phyloP scores from a whole-genome alignment of 2,888 invertebrate species.

The Melanchra persicariae region DNA sequence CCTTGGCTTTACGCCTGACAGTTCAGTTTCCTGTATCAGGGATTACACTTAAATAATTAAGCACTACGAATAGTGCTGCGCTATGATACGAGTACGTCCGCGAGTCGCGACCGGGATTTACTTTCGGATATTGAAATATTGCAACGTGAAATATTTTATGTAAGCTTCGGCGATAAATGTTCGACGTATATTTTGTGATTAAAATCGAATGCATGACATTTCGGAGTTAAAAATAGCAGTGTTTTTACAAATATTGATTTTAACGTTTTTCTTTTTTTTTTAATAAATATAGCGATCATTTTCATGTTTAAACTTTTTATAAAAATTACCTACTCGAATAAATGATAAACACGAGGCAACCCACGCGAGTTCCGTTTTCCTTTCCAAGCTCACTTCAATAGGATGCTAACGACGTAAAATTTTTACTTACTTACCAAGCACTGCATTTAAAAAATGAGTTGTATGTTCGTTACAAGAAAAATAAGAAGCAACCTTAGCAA shows the following conservation, averaged over 20 bases:
- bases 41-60: slow-evolving; percentile 70
- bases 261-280: neutral
- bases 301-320: neutral
- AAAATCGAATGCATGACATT: slow-evolving; percentile 13
- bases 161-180: slow-evolving; percentile 30
- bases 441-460: neutral
- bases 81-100: slow-evolving; percentile 23
- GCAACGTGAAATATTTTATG: slow-evolving; percentile 33
- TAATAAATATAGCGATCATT: neutral
- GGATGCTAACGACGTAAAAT: slow-evolving; percentile 32
- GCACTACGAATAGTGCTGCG: slow-evolving; percentile 58
- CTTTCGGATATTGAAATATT: slow-evolving; percentile 48
- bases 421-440: slow-evolving; percentile 7
- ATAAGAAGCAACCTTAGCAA: neutral
- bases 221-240: neutral
- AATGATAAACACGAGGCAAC: slow-evolving; percentile 17
- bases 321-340: neutral
- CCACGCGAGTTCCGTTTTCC: slow-evolving; percentile 7
- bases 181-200: slow-evolving; percentile 30
- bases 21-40: slow-evolving; percentile 58
- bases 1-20: slow-evolving; percentile 54
- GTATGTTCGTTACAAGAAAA: neutral
- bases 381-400: slow-evolving; percentile 20
- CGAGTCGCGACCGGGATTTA: slow-evolving; percentile 31
- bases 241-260: slow-evolving; percentile 8